Evolutionary conservation across 2,113 vertebrate species (phyloP).

Genomic region (Mobula birostris): DNA sequence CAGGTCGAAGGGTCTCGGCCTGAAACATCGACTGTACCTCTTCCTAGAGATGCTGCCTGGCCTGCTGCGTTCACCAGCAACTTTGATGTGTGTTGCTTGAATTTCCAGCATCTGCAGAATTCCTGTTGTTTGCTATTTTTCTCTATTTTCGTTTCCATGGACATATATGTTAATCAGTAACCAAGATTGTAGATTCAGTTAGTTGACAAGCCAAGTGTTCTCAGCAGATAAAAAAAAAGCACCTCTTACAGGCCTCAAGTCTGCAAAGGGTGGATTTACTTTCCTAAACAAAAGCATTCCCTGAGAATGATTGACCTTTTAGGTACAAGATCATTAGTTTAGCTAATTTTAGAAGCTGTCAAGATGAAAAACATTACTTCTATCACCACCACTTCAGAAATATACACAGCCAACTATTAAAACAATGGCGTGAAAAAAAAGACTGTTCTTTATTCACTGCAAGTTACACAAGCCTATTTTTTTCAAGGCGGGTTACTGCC

Average conservation of each 20-base stretch:
- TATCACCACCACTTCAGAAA: constrained; percentile 17
- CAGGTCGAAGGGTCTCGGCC: too few relatives aligned
- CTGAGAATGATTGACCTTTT: constrained; percentile 21
- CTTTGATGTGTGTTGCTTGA: too few relatives aligned
- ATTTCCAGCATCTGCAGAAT: too few relatives aligned
- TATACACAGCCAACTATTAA: constrained; percentile 20
- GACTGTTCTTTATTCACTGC: background rate
- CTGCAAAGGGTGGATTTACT: constrained; percentile 11
- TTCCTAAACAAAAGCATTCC: constrained; percentile 30
- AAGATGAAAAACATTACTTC: constrained; percentile 34
- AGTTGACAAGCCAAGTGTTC: background rate
- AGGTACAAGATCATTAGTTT: constrained; percentile 34
- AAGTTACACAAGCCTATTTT: background rate
- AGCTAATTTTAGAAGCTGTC: constrained; percentile 34
- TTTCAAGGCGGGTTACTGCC: background rate
- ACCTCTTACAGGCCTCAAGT: constrained; percentile 5
- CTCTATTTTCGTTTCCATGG: background rate
- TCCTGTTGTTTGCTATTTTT: too few relatives aligned
- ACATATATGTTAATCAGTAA: background rate
- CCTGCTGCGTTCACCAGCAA: too few relatives aligned
- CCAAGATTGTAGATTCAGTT: background rate
- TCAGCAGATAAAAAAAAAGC: constrained; percentile 1
- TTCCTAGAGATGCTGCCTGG: too few relatives aligned
- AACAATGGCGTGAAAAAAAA: constrained; percentile 20
- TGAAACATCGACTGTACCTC: too few relatives aligned